Percentiles rank a stretch among this genome's conserved stretches.
Conservation (phyloP, 2,113 vertebrate species). For the Ptilorrhoa leucosticta region DNA sequence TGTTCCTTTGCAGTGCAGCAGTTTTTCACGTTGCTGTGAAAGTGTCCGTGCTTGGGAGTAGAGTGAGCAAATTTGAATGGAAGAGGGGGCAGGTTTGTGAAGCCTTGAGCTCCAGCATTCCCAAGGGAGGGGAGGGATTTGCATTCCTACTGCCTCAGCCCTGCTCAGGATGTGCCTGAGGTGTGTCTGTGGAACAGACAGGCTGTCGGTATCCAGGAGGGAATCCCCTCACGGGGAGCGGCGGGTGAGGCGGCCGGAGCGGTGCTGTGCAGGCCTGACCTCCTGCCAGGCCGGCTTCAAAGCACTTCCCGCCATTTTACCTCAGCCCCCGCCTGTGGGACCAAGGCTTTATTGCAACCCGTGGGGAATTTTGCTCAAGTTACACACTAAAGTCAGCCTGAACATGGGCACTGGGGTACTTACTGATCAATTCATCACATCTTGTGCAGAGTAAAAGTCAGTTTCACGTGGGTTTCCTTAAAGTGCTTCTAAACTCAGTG, state of each 20-base stretch:
- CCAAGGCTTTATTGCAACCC: rapidly evolving
- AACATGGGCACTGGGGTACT: not conserved
- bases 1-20: not conserved
- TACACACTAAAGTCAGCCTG: not conserved
- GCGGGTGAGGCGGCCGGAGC: not conserved
- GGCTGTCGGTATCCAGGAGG: rapidly evolving
- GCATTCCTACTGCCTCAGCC: not conserved
- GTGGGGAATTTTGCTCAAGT: not conserved
- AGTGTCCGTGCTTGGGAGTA: not conserved
- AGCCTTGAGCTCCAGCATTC: not conserved
- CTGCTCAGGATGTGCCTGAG: not conserved
- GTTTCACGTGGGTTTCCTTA: not conserved
- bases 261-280: rapidly evolving
- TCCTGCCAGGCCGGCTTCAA: rapidly evolving
- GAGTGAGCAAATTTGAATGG: not conserved
- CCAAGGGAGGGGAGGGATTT: not conserved
- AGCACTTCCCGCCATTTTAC: not conserved
- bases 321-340: not conserved
- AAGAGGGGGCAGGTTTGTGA: not conserved
- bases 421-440: not conserved
- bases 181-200: not conserved
- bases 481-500: not conserved
- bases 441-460: not conserved
- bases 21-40: not conserved
- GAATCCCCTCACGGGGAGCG: not conserved